Evolutionary conservation across 2,888 invertebrate species (phyloP).

Genomic region (Malthinus flaveolus): DNA sequence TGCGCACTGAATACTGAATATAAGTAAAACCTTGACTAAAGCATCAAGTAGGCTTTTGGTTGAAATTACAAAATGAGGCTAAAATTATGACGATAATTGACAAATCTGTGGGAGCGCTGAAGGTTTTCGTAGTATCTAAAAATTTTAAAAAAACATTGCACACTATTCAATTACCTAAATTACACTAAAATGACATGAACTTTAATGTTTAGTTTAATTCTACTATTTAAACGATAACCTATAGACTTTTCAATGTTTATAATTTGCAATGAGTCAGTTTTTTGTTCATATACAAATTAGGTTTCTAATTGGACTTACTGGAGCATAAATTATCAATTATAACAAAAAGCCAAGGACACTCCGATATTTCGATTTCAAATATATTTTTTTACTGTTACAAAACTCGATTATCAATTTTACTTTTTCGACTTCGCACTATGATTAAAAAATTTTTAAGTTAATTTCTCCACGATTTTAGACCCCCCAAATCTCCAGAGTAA

Average conservation of each 20-base stretch:
- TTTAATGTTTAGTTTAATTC: background rate
- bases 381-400: no score
- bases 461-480: no score
- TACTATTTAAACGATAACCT: background rate
- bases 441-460: no score
- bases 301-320: background rate
- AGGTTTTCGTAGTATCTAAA: background rate
- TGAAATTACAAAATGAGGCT: background rate
- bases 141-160: background rate
- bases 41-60: no score
- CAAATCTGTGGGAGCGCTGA: background rate
- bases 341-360: background rate
- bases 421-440: no score
- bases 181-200: background rate
- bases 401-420: no score
- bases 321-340: background rate
- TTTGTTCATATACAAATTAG: background rate
- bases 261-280: background rate
- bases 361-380: no score
- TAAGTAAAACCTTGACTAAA: no score
- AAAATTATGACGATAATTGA: background rate
- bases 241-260: constrained; percentile 3
- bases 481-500: no score
- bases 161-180: background rate
- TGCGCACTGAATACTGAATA: no score